These are phyloP conservation scores for Hyperopisus bebe DNA, from an alignment of 2,113 vertebrate genomes.

Conservation along the genomic window DNA sequence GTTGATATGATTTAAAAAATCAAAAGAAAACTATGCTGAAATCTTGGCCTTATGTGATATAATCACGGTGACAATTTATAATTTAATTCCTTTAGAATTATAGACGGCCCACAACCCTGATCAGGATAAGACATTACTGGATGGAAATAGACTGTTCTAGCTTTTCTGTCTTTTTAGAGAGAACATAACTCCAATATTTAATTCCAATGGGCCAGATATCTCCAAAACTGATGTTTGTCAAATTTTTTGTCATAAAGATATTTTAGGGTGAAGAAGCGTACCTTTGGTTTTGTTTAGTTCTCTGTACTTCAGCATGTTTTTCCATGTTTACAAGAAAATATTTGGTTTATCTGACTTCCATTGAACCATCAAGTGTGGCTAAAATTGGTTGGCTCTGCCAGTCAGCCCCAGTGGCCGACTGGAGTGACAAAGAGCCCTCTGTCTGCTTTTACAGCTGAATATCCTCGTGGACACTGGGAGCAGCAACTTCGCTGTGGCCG, in stretches of 20 bases:
- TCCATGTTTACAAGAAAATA: background rate
- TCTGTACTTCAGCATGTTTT: background rate
- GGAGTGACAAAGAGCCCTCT: background rate
- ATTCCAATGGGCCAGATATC: background rate
- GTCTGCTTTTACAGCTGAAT: constrained; percentile 69
- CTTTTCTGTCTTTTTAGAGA: background rate
- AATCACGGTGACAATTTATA: background rate
- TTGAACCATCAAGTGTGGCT: background rate
- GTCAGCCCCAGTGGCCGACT: background rate
- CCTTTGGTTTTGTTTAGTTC: background rate
- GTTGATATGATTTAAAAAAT: background rate
- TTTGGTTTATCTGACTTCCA: background rate
- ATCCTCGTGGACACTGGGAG: constrained; percentile 96
- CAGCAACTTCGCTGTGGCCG: constrained; percentile 96
- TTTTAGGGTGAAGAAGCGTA: background rate
- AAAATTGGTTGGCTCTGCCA: background rate
- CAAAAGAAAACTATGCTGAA: background rate
- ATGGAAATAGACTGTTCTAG: background rate
- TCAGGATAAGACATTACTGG: background rate
- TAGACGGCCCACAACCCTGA: background rate
- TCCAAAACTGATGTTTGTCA: background rate
- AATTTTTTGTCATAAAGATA: background rate
- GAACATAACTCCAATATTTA: background rate
- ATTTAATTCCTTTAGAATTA: background rate
- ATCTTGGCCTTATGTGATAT: background rate